phyloP scores from a whole-genome alignment of 2,888 invertebrate genomes.

The Chamaedrilus cognettii region DNA sequence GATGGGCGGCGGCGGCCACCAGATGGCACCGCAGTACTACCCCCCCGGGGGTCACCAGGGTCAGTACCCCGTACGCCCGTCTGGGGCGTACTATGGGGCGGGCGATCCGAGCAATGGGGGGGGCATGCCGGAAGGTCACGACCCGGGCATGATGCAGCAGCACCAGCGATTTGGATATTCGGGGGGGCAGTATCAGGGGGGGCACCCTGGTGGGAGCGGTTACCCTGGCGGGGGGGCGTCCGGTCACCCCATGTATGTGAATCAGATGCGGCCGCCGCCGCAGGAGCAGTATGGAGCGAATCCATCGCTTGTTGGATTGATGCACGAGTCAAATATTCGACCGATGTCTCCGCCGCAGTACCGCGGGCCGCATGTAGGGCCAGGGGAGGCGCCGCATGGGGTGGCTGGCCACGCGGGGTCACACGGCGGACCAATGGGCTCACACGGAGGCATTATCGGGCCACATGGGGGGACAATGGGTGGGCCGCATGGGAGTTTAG shows the following conservation, averaged over 20 bases:
- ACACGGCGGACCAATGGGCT: not conserved
- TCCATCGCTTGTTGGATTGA: not conserved
- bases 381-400: too few species aligned
- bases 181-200: not conserved
- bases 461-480: not conserved
- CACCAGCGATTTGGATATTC: too few species aligned
- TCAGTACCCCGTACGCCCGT: not conserved
- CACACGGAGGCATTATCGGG: not conserved
- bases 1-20: not conserved
- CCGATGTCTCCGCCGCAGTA: slow-evolving; percentile 1
- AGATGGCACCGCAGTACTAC: not conserved
- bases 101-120: not conserved
- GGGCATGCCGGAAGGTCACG: not conserved
- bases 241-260: not conserved
- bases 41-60: not conserved
- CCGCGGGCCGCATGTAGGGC: not conserved
- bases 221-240: too few species aligned
- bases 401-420: not conserved
- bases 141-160: not conserved
- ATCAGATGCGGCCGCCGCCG: not conserved
- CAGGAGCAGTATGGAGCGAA: not conserved
- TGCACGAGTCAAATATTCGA: not conserved
- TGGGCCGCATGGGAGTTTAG: too few species aligned
- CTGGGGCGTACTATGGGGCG: not conserved
- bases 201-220: not conserved